Conservation (phyloP, 2,797 vertebrate genomes). For the Apogon hyalosoma region DNA sequence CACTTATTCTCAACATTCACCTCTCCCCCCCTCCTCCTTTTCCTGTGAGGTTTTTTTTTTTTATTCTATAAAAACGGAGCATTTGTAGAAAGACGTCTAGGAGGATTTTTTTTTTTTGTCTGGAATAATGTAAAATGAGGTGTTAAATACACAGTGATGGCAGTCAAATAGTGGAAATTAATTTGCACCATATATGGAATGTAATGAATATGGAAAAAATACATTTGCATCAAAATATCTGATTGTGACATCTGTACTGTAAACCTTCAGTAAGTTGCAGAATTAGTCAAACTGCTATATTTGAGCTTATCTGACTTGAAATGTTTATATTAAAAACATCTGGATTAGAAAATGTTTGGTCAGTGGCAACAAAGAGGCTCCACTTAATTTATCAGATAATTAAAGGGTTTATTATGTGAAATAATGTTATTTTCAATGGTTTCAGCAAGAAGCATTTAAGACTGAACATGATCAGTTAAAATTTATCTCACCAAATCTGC, state of each 20-base stretch:
- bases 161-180: conserved; percentile 11
- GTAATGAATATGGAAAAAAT: neutral
- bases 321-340: conserved; percentile 32
- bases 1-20: conserved; percentile 73
- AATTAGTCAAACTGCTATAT: conserved; percentile 1
- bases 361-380: conserved; percentile 46
- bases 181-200: no score
- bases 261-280: conserved; percentile 32
- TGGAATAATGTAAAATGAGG: conserved; percentile 26
- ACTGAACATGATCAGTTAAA: neutral
- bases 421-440: conserved; percentile 21
- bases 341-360: conserved; percentile 45
- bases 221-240: conserved; percentile 2
- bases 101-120: conserved; percentile 1
- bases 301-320: conserved; percentile 24
- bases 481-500: conserved; percentile 4
- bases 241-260: conserved; percentile 35
- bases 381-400: conserved; percentile 2
- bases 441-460: conserved; percentile 8
- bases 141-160: conserved; percentile 7
- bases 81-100: conserved; percentile 38
- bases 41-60: conserved; percentile 40
- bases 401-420: conserved; percentile 37
- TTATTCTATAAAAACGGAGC: conserved; percentile 30
- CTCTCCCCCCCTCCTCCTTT: neutral